Evolutionary conservation across 1,140 invertebrate species (phyloP), one percentile per base, ranked within the genome.

Genomic region (Drosophila trapezifrons): DNA sequence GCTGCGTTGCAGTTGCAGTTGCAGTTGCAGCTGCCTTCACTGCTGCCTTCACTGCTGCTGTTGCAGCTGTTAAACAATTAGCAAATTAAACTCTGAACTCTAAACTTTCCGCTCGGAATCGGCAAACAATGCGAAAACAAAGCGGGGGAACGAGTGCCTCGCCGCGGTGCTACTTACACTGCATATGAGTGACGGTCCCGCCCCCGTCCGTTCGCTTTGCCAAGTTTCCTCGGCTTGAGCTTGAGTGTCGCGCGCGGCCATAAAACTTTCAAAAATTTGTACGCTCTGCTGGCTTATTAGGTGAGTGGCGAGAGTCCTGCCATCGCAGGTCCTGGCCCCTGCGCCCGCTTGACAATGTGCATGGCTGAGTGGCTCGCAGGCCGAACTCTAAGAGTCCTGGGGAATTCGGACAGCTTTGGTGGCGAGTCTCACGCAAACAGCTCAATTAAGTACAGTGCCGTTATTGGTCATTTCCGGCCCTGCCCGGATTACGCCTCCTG

Each of bases 31-130:
- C 29, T n/a, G 8, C 27, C 27, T 25, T 5, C 22, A 8, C 40
- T 35, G 38, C 55, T 71, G 63, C 7, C 15, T 18, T 25, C 52
- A 52, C 43, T 45, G 71, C 17, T 60, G 54, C 69, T 65, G 59
- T 75, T 59, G 60, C 78, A 62, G 78, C 78, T 82, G 79, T 81
- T 81, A 77, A 81, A 81, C 78, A 81, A 81, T 81, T 81, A 81
- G 73, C 66, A 81, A 73, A 81, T 81, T 81, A 78, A 81, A 64
- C 78, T 80, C 57, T 80, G 32, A 77, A 80, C 63, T 80, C 64
- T 52, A 42, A 66, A 79, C 57, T 54, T 45, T 62, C 13, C 51
- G 37, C 46, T 35, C 27, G 37, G 43, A 67, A 58, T 37, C 69
- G 27, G 67, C 66, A 57, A 69, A 69, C 49, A 71, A 72, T 62